Evolutionary conservation across 2,888 invertebrate species (phyloP), one percentile per base, ranked within the genome.

Genomic region (Carterocephalus palaemon): DNA sequence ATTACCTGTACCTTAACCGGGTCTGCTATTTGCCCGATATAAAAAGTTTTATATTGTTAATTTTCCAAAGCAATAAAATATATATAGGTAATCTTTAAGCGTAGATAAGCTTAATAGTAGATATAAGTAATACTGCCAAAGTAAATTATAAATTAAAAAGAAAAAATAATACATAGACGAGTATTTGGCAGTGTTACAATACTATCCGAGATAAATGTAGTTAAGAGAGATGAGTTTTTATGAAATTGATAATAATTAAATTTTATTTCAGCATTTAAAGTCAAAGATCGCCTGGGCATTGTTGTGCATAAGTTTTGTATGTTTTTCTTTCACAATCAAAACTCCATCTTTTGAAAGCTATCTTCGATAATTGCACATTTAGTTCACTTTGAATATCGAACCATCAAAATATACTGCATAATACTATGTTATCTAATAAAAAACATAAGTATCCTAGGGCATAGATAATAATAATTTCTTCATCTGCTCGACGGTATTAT

Each of bases 11-110:
- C 80, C 80, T 82, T 76, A 57, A 64, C 47, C 59, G 68, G 72
- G 62, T 56, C 46, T 13, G 46, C 56, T 53, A 60, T 54, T n/a
- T 53, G 55, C 64, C 71, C 69, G 63, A 62, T 58, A 63, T 62
- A 60, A 60, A 64, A 70, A 70, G 57, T 70, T 69, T 72, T 77
- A 73, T 75, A 78, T 77, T 78, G 70, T 75, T 77, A 73, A 74
- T 72, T 75, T 78, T 77, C 84, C 85, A 85, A 85, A 85, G 85
- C 82, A 80, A 75, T 79, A 75, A 69, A 69, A 73, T 78, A 77
- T 53, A 45, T 52, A 40, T 65, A 59, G 66, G 66, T 75, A 73
- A 71, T 70, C 54, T 67, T 57, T 81, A 84, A 76, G 64, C 61
- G 52, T 79, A 55, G 49, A 49, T 56, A 75, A 77, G 77, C 72